A percentile compares a stretch with the other conserved stretches of the same genome.
Conservation (phyloP, 2,888 invertebrate genomes). For the Labia minor region DNA sequence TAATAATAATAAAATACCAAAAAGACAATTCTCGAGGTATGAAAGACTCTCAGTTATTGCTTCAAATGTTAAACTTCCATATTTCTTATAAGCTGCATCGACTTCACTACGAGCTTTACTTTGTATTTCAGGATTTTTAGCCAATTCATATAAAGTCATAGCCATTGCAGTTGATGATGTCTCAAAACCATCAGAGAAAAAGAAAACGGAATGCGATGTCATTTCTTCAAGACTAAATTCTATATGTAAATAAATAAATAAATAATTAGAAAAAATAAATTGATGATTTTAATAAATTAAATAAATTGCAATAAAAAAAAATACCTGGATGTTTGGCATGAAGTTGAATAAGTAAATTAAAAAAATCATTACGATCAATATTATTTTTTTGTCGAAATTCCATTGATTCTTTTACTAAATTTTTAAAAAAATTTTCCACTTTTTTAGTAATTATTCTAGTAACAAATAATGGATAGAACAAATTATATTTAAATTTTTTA, state of each 20-base stretch:
- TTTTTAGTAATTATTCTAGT: slow-evolving; percentile 13
- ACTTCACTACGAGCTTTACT: neutral
- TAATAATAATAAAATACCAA: neutral
- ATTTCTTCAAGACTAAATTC: neutral
- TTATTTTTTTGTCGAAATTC: neutral
- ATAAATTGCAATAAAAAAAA: neutral
- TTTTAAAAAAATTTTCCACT: slow-evolving; percentile 18
- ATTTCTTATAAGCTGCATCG: neutral
- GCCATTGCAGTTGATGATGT: neutral
- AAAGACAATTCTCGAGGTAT: neutral
- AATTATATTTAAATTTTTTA: too few species aligned
- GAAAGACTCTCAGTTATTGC: neutral
- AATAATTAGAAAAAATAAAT: too few species aligned
- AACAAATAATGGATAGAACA: neutral
- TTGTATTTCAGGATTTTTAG: neutral
- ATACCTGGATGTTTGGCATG: neutral
- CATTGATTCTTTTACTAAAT: neutral
- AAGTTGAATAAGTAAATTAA: neutral
- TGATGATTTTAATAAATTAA: too few species aligned
- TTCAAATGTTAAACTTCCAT: neutral
- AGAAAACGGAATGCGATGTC: neutral
- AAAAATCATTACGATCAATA: neutral
- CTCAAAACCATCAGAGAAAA: neutral
- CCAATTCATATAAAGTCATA: neutral
- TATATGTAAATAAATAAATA: neutral